Base-by-base conservation (phyloP, 2,888 invertebrate species). In the Altica lythri region DNA sequence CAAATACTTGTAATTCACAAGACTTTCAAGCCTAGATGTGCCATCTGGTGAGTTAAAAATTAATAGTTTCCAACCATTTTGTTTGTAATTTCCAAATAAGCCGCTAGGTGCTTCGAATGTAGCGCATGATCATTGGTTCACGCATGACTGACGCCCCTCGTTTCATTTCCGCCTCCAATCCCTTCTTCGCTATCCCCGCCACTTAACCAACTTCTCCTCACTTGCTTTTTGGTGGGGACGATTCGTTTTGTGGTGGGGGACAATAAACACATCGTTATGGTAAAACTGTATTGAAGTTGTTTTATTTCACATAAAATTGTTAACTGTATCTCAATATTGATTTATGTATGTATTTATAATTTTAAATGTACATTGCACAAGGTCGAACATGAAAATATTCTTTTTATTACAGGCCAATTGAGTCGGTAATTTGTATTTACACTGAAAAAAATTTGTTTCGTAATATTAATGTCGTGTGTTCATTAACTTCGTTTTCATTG, bases 71-170 rank as follows among this genome's bases (percentile, higher is more conserved):
- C 81, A 80, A 80, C 82, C 82, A 82, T 82, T 82, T 82, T 82
- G 82, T 82, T 81, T 78, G 75, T 75, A 75, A 75, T 72, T 67
- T 77, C 75, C 75, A 76, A 75, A 77, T 64, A 67, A 64, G 67
- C 73, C 75, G 75, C 74, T 74, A 73, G 73, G 70, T 71, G 73
- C 71, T 69, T 66, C 64, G 53, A 42, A 50, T 55, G 50, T 62
- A 60, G 79, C 80, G 79, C 80, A 79, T 79, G 80, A 73, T 76
- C 74, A 79, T 78, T 80, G 78, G 79, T 74, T 73, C 72, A 73
- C 68, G 66, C 69, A 61, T 58, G 60, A 61, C 60, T 64, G 68
- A 69, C 73, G 73, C 74, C 71, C 66, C 69, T 64, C 67, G 67
- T 64, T 64, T 61, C 57, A 60, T 65, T 57, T 51, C 59, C 53